phyloP scores from a whole-genome alignment of 2,797 vertebrate genomes.

The Xenentodon cancila region DNA sequence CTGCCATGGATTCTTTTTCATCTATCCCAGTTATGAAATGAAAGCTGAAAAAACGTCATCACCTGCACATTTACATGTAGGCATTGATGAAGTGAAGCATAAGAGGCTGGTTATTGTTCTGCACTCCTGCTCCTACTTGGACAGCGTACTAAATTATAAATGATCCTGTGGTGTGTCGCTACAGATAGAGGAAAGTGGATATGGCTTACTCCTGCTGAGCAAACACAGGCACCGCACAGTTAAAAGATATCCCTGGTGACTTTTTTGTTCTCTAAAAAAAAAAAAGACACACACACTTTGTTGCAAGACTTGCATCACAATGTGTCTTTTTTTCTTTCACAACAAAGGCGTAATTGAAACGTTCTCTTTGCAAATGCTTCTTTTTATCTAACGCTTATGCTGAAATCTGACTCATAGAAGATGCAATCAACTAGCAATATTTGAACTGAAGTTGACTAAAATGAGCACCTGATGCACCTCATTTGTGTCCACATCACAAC shows the following conservation, averaged over 20 bases:
- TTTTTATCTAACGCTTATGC: slow-evolving; percentile 6
- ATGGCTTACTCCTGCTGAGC: slow-evolving; percentile 58
- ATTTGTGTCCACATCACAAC: not conserved
- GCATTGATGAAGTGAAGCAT: not conserved
- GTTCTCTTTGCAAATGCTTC: not conserved
- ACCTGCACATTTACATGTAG: slow-evolving; percentile 9
- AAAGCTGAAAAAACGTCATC: slow-evolving; percentile 15
- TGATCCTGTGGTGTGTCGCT: slow-evolving; percentile 48
- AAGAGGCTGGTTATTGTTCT: slow-evolving; percentile 43
- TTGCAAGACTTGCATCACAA: slow-evolving; percentile 6
- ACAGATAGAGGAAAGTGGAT: slow-evolving; percentile 48
- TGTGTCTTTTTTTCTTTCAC: not conserved
- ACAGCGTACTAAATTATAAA: slow-evolving; percentile 69
- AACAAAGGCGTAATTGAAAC: slow-evolving; percentile 9
- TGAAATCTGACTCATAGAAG: slow-evolving; percentile 5
- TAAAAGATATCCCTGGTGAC: slow-evolving; percentile 21
- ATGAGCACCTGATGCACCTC: not conserved
- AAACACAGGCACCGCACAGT: slow-evolving; percentile 46
- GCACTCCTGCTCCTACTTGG: slow-evolving; percentile 36
- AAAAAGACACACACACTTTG: not conserved
- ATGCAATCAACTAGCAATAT: not conserved
- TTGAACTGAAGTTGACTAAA: not conserved
- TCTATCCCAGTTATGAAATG: not conserved
- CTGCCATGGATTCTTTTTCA: not conserved
- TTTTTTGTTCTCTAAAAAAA: slow-evolving; percentile 10